Evolutionary conservation across 2,888 invertebrate genomes (phyloP).

Genomic region (Cephalotes varians): DNA sequence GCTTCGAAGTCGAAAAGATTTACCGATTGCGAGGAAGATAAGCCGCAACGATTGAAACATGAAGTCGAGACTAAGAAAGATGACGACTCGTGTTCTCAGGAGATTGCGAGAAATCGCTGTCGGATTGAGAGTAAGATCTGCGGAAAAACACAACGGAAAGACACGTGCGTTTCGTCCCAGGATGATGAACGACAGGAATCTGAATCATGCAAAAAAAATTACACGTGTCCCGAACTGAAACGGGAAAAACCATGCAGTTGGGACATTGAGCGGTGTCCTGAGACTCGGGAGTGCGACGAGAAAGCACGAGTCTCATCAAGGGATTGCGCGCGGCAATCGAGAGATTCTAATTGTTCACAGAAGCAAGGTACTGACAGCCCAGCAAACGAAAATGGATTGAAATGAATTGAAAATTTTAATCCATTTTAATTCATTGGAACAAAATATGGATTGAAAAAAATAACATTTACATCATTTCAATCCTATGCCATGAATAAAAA

Average conservation of each 20-base stretch:
- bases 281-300: not conserved
- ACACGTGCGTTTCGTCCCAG: not conserved
- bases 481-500: too few species aligned
- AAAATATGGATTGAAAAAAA: too few species aligned
- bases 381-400: too few species aligned
- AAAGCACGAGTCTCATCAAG: not conserved
- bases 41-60: not conserved
- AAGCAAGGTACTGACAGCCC: not conserved
- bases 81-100: not conserved
- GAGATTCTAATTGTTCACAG: slow-evolving; percentile 23
- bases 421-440: too few species aligned
- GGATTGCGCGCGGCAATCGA: not conserved
- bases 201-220: slow-evolving; percentile 51
- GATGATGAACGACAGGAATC: not conserved
- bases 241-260: not conserved
- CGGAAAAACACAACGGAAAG: not conserved
- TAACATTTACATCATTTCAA: too few species aligned
- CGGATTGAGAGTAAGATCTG: not conserved
- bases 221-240: slow-evolving; percentile 54
- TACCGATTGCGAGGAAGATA: not conserved
- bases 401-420: too few species aligned
- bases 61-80: not conserved
- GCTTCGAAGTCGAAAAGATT: not conserved
- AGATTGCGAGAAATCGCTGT: not conserved
- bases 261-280: not conserved